phyloP scores from a whole-genome alignment of 2,888 invertebrate genomes.

The Tromatobia lineatoria region DNA sequence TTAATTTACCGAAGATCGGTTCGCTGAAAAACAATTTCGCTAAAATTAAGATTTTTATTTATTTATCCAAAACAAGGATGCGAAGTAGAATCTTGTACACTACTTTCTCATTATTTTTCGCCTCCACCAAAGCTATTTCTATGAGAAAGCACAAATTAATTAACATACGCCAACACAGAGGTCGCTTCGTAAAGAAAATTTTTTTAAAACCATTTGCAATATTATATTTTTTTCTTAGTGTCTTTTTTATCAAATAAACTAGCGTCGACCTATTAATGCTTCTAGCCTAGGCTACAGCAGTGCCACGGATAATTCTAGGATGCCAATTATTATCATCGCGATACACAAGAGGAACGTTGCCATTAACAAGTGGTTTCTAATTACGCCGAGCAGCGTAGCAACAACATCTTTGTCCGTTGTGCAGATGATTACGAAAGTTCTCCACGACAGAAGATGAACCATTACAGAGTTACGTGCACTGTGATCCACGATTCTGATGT shows the following conservation, averaged over 20 bases:
- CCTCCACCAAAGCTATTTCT: too few species aligned
- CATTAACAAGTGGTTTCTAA: conserved; percentile 64
- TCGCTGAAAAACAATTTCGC: too few species aligned
- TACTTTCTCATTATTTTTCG: too few species aligned
- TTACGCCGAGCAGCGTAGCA: conserved; percentile 38
- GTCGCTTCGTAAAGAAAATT: too few species aligned
- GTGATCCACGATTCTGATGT: conserved; percentile 9
- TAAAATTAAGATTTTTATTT: too few species aligned
- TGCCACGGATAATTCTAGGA: not conserved
- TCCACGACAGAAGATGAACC: not conserved
- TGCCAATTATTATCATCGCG: conserved; percentile 33
- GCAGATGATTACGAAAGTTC: conserved; percentile 21
- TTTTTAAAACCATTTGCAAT: too few species aligned
- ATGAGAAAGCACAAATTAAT: too few species aligned
- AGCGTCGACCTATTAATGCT: not conserved
- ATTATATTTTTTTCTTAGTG: too few species aligned
- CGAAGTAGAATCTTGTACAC: too few species aligned
- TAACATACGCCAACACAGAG: too few species aligned
- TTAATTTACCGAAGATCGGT: too few species aligned
- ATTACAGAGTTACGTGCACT: not conserved
- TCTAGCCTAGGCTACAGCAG: not conserved
- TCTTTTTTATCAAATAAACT: not conserved
- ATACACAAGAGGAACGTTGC: conserved; percentile 46
- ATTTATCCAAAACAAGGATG: too few species aligned
- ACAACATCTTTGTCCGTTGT: conserved; percentile 31